Conservation (phyloP, 2,113 vertebrate genomes). For the Aphelocoma coerulescens region DNA sequence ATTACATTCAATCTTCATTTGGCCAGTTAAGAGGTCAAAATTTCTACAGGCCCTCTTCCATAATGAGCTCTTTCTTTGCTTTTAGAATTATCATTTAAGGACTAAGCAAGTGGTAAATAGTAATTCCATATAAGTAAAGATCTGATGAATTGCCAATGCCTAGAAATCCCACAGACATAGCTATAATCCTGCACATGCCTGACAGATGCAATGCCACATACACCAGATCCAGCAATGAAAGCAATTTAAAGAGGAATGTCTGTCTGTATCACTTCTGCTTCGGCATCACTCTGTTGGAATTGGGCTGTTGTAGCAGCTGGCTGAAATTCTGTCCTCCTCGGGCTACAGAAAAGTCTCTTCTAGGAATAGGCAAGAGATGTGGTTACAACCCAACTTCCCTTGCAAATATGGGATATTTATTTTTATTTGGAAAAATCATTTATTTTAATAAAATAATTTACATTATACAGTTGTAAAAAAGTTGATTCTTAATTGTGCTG, state of each 20-base stretch:
- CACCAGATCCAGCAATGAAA: neutral
- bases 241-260: neutral
- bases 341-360: neutral
- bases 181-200: neutral
- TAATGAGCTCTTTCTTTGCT: neutral
- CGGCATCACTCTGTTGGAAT: neutral
- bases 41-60: neutral
- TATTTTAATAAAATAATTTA: neutral
- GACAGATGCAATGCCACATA: neutral
- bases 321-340: neutral
- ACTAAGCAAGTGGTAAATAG: neutral
- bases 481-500: neutral
- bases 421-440: neutral
- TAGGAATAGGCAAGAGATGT: neutral
- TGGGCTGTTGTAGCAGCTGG: neutral
- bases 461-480: neutral
- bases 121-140: neutral
- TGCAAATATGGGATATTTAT: neutral
- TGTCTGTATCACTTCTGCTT: neutral
- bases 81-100: neutral
- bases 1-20: neutral
- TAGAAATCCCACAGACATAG: neutral
- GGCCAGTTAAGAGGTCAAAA: neutral
- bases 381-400: neutral
- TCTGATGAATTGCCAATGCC: neutral